Percentiles rank a stretch among this genome's conserved stretches.
Evolutionary conservation across 2,888 invertebrate species (phyloP).

Genomic region (Heliconius sara): DNA sequence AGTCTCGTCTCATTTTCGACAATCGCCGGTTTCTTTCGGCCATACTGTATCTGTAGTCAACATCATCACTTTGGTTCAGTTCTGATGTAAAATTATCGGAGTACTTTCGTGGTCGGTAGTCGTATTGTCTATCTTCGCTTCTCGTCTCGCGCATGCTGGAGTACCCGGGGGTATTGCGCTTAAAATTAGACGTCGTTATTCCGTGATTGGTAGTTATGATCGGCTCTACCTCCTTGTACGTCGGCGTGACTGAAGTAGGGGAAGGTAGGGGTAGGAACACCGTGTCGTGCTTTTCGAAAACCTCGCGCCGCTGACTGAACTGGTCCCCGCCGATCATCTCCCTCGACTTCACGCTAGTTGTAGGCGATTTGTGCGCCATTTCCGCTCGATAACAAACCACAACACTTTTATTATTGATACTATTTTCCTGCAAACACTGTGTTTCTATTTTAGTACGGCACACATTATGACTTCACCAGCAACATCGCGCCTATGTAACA

Average conservation of each 20-base stretch:
- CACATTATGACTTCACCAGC: conserved; percentile 83
- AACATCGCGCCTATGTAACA: conserved; percentile 75
- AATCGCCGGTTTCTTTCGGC: conserved; percentile 75
- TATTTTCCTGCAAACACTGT: conserved; percentile 81
- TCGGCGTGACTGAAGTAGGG: conserved; percentile 61
- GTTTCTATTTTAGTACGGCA: conserved; percentile 78
- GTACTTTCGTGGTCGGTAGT: conserved; percentile 76
- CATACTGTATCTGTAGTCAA: conserved; percentile 75
- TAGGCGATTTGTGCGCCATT: conserved; percentile 81
- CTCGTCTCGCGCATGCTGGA: conserved; percentile 79
- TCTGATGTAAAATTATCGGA: conserved; percentile 79
- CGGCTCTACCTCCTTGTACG: conserved; percentile 68
- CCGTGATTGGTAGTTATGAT: conserved; percentile 78
- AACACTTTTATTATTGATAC: conserved; percentile 80
- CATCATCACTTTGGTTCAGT: conserved; percentile 75
- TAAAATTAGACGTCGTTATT: conserved; percentile 76
- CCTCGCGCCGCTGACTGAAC: conserved; percentile 81
- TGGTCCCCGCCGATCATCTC: conserved; percentile 79
- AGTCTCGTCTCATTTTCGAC: conserved; percentile 75
- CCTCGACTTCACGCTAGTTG: conserved; percentile 77
- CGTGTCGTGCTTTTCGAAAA: conserved; percentile 81
- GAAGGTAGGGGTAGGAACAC: conserved; percentile 76
- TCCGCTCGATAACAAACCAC: conserved; percentile 82
- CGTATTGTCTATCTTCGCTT: conserved; percentile 68
- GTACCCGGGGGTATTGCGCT: conserved; percentile 73